Evolutionary conservation across 2,113 vertebrate genomes (phyloP), one percentile per base, ranked within the genome.

Genomic region (Illadopsis cleaveri): DNA sequence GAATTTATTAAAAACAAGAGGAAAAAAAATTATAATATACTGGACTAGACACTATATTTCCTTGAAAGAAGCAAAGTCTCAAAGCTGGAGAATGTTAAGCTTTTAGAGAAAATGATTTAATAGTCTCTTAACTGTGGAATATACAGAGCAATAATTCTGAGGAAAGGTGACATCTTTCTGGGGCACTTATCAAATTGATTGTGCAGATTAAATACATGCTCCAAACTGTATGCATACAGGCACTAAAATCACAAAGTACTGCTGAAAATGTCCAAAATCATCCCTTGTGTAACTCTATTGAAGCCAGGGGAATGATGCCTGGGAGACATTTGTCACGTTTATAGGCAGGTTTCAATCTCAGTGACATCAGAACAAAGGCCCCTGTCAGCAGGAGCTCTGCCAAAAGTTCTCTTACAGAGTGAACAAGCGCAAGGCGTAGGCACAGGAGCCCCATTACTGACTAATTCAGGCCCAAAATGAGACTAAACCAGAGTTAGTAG

Each of bases 41-140:
- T 75, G 64, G 56, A 83, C 44, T 83, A 92, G 37, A 65, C 5
- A 51, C 57, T 47, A 3, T 54, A 86, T 83, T 88, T 83, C 44
- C 51, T 78, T 37, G 79, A 92, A 90, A 64, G 57, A 84, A 61
- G 20, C 18, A 40, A 95, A 92, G 31, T 90, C 68, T 66, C 50
- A 18, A 85, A 92, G 79, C 78, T 84, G 21, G 68, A 89, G 33
- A 95, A 90, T 38, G 28, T 45, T 86, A 93, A 94, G 79, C 56
- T 94, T 93, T 96, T 93, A 82, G 60, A 86, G 82, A 75, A 96
- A 96, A 92, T 95, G 71, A 96, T 96, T 94, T 92, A 95, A 93
- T 53, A 94, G 60, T 61, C 38, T 92, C 44, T 86, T 92, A 92
- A 95, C 76, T 75, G 68, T 58, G 90, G 64, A 93, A 92, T 71